Evolutionary conservation across 1,140 invertebrate species (phyloP), one percentile per base, ranked within the genome.

Genomic region (Magallana gigas): DNA sequence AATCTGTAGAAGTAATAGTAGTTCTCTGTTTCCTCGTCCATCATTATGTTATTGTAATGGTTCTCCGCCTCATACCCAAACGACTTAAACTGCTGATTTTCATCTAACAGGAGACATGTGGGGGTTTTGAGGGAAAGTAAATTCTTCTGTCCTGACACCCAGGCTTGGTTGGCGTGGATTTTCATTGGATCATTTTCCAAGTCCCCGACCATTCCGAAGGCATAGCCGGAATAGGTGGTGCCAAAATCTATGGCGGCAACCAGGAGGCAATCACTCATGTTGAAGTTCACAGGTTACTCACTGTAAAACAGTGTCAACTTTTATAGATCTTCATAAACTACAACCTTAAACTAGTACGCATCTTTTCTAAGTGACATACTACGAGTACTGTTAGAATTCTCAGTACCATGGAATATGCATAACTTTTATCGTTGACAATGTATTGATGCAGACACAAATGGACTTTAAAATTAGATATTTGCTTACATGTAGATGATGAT

Each of bases 181-280:
- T 87, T 87, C 0, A 48, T 60, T 0, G 86, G 85, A 23, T 76
- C 62, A 59, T 94, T 94, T 18, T 95, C 95, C 0, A 95, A 95
- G 87, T 96, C 95, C 8, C 93, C 88, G 6, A 93, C 95, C 88
- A 96, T 96, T 59, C 95, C 95, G 90, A 95, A 96, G 1, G 96
- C 96, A 91, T 96, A 96, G 0, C 96, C 96, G 68, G 95, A 96
- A 91, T 95, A 96, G 2, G 96, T 96, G 0, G 96, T 96, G 4
- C 96, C 96, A 90, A 96, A 95, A 91, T 96, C 96, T 60, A 96
- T 96, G 5, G 96, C 96, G 5, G 96, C 95, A 9, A 83, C 14
- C 4, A 83, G 57, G 48, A 83, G 48, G 57, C 9, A 57, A 57
- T 83, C 48, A 9, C 11, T 29, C 81, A 58, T 83, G 5, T 58